A percentile compares a stretch with the other conserved stretches of the same genome.
Evolutionary conservation across 2,113 vertebrate genomes (phyloP).

Genomic region (Rostratula benghalensis): DNA sequence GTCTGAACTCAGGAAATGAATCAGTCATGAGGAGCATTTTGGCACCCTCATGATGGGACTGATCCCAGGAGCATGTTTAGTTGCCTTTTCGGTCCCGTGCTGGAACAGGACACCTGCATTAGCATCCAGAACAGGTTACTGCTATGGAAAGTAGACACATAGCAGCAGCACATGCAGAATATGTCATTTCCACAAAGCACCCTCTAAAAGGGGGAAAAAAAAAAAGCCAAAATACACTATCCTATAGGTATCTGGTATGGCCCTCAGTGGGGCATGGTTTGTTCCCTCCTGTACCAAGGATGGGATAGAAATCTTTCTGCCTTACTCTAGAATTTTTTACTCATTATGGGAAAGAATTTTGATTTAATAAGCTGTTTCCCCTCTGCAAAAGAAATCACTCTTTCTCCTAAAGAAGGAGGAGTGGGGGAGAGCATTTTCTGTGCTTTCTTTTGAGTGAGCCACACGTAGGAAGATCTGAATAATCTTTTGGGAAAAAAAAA

Average conservation of each 20-base stretch:
- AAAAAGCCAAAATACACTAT: not conserved
- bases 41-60: fast-evolving
- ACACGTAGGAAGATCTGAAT: conserved; percentile 53
- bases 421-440: not conserved
- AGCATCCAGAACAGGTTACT: not conserved
- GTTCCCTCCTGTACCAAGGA: not conserved
- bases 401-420: not conserved
- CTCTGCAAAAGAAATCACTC: not conserved
- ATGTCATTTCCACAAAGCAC: not conserved
- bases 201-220: not conserved
- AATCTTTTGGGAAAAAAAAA: not conserved
- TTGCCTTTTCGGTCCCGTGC: fast-evolving
- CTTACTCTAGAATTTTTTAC: not conserved
- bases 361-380: conserved; percentile 22
- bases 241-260: not conserved
- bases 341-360: not conserved
- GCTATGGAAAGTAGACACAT: not conserved
- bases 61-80: fast-evolving
- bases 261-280: not conserved
- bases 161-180: not conserved
- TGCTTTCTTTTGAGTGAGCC: conserved; percentile 26
- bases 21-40: fast-evolving
- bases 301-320: not conserved
- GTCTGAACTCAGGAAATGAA: not conserved
- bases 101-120: not conserved